Evolutionary conservation across 2,888 invertebrate genomes (phyloP), one percentile per base, ranked within the genome.

Genomic region (Hirtodrosophila cameraria): DNA sequence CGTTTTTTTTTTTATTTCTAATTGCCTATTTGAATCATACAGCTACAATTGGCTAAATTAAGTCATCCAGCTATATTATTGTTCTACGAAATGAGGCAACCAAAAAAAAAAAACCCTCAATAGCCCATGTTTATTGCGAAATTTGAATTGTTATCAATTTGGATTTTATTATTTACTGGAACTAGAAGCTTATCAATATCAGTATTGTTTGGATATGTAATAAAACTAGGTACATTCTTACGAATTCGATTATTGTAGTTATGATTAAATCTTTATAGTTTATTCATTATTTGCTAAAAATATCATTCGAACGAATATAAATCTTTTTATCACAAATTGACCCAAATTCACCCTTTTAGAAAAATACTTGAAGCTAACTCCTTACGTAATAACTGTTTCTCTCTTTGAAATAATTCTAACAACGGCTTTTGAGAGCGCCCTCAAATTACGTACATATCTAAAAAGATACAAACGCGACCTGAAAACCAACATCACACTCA

Each of bases 401-500:
- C 6, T 4, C 7, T n/a, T 20, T 12, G 5, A n/a, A 16, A 41
- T 13, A n/a, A 31, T 15, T 48, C 25, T 15, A 42, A 31, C 8
- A 2, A 16, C 3, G 7, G 7, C 8, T 18, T 31, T 6, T 0
- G 8, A 35, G 16, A 36, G 28, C 11, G n/a, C 12, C 23, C 31
- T 12, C 23, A 46, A 42, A 9, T 27, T 15, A 11, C 9, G 16
- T 16, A 23, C 18, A 55, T 55, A 68, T 68, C 70, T 67, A 53
- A 67, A n/a, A 20, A 73, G 74, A 70, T 73, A 73, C 18, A 70
- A 48, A 27, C 16, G 33, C 68, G 70, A 73, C 70, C 70, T 67
- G 55, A 73, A 70, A 70, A 70, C 52, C 52, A 49, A 50, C 61
- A 66, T 69, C 45, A 27, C 23, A 38, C 45, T 71, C 65, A 48